Conservation (phyloP, 2,113 vertebrate genomes). For the Phalacrocorax pelagicus region DNA sequence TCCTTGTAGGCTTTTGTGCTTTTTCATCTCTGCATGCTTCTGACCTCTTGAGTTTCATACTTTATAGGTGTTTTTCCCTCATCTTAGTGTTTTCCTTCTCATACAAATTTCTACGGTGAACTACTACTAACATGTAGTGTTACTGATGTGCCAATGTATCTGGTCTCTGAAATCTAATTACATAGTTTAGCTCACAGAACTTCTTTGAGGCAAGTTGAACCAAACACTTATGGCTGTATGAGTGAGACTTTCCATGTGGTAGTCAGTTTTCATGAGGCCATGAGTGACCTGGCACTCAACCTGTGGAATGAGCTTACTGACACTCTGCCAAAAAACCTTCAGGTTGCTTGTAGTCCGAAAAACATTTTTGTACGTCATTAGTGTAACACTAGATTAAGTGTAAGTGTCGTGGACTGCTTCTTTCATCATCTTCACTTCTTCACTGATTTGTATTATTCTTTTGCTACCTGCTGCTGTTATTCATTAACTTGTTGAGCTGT, state of each 20-base stretch:
- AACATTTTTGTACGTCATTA: background rate
- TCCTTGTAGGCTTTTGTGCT: background rate
- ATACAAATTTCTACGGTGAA: background rate
- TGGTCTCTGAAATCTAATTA: background rate
- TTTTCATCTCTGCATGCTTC: background rate
- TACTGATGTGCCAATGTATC: rapidly evolving
- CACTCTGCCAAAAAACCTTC: background rate
- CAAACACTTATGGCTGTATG: background rate
- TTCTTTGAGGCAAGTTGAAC: background rate
- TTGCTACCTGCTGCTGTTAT: background rate
- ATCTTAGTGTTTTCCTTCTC: background rate
- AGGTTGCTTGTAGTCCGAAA: background rate
- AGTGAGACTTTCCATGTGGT: background rate
- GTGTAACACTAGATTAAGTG: background rate
- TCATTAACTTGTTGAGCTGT: background rate
- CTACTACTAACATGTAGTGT: background rate
- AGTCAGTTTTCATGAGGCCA: background rate
- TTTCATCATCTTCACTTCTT: background rate
- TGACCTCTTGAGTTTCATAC: background rate
- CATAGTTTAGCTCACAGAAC: background rate
- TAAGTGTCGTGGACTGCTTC: background rate
- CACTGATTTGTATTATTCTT: background rate
- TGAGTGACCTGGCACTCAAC: background rate
- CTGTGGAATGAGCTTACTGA: background rate
- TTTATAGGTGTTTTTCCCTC: background rate